Conservation (phyloP, 2,888 invertebrate species). For the Hipparchia sbordonii region DNA sequence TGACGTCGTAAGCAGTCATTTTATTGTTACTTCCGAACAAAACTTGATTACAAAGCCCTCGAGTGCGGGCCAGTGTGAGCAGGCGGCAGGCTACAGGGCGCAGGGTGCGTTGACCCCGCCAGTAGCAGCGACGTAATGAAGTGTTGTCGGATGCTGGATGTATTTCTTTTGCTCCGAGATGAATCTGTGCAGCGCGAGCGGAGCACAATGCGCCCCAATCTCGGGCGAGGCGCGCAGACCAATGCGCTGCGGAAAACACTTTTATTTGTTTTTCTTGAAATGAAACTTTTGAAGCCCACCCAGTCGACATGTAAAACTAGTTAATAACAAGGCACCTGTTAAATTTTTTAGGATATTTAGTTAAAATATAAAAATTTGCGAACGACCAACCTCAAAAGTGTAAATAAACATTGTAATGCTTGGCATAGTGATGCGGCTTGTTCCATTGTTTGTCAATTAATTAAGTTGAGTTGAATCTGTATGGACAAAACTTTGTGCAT, state of each 20-base stretch:
- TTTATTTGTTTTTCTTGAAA: not conserved
- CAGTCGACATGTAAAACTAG: too few relatives aligned
- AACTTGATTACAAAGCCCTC: not conserved
- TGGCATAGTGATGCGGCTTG: too few relatives aligned
- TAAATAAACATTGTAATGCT: too few relatives aligned
- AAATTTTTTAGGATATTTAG: too few relatives aligned
- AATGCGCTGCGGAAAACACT: not conserved
- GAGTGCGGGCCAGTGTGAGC: not conserved
- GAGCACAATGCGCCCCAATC: constrained; percentile 43
- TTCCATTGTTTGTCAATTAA: too few relatives aligned
- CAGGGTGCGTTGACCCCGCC: not conserved
- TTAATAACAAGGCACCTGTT: too few relatives aligned
- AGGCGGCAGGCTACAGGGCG: not conserved
- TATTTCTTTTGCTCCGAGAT: constrained; percentile 42
- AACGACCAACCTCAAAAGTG: too few relatives aligned
- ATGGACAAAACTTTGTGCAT: too few relatives aligned
- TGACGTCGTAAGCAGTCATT: too few relatives aligned
- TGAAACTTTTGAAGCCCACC: too few relatives aligned
- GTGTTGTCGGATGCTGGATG: constrained; percentile 39
- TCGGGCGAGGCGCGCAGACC: constrained; percentile 36
- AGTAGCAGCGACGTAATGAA: constrained; percentile 36
- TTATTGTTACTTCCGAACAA: not conserved
- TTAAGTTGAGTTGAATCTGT: too few relatives aligned
- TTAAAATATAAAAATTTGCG: too few relatives aligned
- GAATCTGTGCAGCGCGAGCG: constrained; percentile 33